phyloP scores from a whole-genome alignment of 2,888 invertebrate genomes.

The Leptura quadrifasciata region DNA sequence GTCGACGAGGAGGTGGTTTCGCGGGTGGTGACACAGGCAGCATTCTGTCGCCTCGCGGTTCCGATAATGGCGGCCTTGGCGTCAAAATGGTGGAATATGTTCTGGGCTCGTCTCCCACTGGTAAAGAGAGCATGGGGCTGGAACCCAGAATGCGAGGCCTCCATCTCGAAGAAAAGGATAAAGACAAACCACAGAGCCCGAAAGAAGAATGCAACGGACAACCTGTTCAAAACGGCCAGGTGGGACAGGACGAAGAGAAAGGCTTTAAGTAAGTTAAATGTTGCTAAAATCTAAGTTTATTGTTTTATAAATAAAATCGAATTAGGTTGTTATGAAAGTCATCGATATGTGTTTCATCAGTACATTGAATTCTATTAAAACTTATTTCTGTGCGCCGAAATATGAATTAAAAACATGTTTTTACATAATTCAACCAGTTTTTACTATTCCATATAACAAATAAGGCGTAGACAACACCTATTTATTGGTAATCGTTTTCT shows the following conservation, averaged over 20 bases:
- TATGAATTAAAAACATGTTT: too few relatives aligned
- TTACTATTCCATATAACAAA: too few relatives aligned
- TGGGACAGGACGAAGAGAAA: slow-evolving; percentile 82
- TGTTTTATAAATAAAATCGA: too few relatives aligned
- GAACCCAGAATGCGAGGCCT: slow-evolving; percentile 81
- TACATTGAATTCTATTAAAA: too few relatives aligned
- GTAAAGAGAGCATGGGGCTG: slow-evolving; percentile 79
- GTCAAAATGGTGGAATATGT: slow-evolving; percentile 99
- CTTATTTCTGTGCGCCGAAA: too few relatives aligned
- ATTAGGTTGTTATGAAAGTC: too few relatives aligned
- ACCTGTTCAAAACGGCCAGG: slow-evolving; percentile 75
- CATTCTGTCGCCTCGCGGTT: slow-evolving; percentile 83
- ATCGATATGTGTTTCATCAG: too few relatives aligned
- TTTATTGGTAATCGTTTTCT: too few relatives aligned
- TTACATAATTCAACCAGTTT: too few relatives aligned
- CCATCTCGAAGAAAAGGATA: slow-evolving; percentile 78
- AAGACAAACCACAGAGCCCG: slow-evolving; percentile 77
- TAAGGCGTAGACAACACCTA: too few relatives aligned
- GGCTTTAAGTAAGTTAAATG: slow-evolving; percentile 87
- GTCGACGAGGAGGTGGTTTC: slow-evolving; percentile 81
- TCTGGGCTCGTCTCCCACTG: slow-evolving; percentile 92
- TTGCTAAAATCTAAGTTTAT: not conserved
- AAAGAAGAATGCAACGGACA: slow-evolving; percentile 74
- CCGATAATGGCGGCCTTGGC: slow-evolving; percentile 92
- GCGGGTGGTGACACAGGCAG: slow-evolving; percentile 77